Evolutionary conservation across 2,113 vertebrate genomes (phyloP).

Genomic region (Cyanocitta stelleri): DNA sequence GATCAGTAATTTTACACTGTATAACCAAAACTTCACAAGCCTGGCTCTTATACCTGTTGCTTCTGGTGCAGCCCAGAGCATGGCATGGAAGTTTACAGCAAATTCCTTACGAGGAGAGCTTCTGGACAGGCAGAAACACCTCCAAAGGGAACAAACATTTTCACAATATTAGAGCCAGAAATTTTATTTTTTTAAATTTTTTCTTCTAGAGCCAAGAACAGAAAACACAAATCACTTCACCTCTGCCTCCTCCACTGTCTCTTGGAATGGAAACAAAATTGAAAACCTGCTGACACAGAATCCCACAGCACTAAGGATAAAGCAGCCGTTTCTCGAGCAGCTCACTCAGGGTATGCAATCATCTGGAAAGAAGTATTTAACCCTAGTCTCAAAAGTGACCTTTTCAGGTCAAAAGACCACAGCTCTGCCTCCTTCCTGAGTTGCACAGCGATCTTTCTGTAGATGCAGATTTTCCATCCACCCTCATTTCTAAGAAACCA

Average conservation of each 20-base stretch:
- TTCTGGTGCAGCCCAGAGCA: background rate
- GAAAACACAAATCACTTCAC: background rate
- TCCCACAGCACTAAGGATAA: background rate
- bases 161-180: background rate
- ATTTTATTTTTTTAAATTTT: background rate
- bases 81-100: background rate
- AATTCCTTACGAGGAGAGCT: background rate
- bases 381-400: background rate
- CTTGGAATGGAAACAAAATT: background rate
- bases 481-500: conserved; percentile 4
- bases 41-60: background rate
- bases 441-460: background rate
- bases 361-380: background rate
- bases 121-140: background rate
- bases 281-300: conserved; percentile 5
- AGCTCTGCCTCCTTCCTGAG: background rate
- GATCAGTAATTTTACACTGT: background rate
- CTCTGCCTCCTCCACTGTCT: background rate
- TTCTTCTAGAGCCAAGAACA: background rate
- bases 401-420: background rate
- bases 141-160: background rate
- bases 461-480: conserved; percentile 1
- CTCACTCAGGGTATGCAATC: background rate
- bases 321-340: background rate
- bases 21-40: background rate